Evolutionary conservation across 2,888 invertebrate species (phyloP), one percentile per base, ranked within the genome.

Genomic region (Xanthorhoe spadicearia): DNA sequence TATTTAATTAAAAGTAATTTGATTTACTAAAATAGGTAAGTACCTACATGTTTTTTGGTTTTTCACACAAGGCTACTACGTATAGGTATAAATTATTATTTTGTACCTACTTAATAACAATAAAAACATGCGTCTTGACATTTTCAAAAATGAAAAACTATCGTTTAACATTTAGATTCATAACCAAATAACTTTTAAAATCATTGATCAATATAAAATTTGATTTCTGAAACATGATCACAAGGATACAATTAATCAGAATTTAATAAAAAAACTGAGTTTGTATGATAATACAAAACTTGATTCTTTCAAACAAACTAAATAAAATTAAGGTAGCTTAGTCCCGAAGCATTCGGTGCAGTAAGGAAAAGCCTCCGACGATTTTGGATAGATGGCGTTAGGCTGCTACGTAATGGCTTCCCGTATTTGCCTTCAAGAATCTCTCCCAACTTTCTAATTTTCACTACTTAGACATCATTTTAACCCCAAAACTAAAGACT

Each of bases 311-410:
- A 9, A 62, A 69, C 59, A 69, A 69, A 69, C 55, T 65, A 58
- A 69, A 74, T 70, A 69, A 72, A 68, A 64, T 52, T 62, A 68
- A 57, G 62, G 65, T 66, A 60, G 70, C 81, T 71, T 83, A 89
- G 88, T 92, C 92, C 92, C 91, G 91, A 62, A 92, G 88, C 92
- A 90, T 90, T 89, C 86, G 85, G 81, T 86, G 65, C 71, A 79
- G 81, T 83, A 83, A 77, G 86, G 83, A 89, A 91, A 89, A 92
- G 88, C 92, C 92, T 92, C 92, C 87, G 84, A 87, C 88, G 89
- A 86, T 88, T 87, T 89, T 72, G 86, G 89, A 90, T 92, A 92
- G 92, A 92, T 92, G 92, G 92, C 92, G 92, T 88, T 92, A 88
- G 85, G 84, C 82, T 85, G 76, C 83, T 57, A 78, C 81, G 75